Evolutionary conservation across 2,888 invertebrate species (phyloP).

Genomic region (Heliothis peltigera): DNA sequence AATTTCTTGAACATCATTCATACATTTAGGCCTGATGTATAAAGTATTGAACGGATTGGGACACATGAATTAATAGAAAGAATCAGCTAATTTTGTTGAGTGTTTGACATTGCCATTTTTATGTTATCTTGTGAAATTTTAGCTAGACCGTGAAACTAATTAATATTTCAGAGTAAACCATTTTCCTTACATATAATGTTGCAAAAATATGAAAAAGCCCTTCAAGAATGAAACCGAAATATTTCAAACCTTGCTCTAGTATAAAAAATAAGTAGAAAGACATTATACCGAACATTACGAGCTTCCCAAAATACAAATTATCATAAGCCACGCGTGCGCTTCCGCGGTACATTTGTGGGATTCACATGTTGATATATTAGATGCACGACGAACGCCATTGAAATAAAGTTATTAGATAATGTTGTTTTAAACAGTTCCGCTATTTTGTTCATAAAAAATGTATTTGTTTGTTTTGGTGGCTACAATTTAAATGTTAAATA

Average conservation of each 20-base stretch:
- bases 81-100: too few species aligned
- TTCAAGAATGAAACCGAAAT: not conserved
- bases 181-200: too few species aligned
- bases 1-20: too few species aligned
- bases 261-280: conserved; percentile 24
- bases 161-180: too few species aligned
- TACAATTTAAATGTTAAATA: conserved; percentile 5
- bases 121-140: too few species aligned
- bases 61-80: too few species aligned
- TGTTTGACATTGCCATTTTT: too few species aligned
- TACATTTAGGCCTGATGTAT: too few species aligned
- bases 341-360: conserved; percentile 61
- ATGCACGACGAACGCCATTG: conserved; percentile 53
- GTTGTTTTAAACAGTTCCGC: conserved; percentile 63
- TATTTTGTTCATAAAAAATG: conserved; percentile 45
- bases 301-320: conserved; percentile 60
- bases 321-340: conserved; percentile 56
- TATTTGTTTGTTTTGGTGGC: conserved; percentile 41
- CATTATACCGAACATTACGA: conserved; percentile 51
- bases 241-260: conserved; percentile 5
- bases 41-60: too few species aligned
- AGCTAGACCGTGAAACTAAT: too few species aligned
- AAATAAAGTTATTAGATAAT: conserved; percentile 72
- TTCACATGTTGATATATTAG: conserved; percentile 56
- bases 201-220: not conserved